phyloP scores from a whole-genome alignment of 2,888 invertebrate species.

The Drosophila stalkeri region DNA sequence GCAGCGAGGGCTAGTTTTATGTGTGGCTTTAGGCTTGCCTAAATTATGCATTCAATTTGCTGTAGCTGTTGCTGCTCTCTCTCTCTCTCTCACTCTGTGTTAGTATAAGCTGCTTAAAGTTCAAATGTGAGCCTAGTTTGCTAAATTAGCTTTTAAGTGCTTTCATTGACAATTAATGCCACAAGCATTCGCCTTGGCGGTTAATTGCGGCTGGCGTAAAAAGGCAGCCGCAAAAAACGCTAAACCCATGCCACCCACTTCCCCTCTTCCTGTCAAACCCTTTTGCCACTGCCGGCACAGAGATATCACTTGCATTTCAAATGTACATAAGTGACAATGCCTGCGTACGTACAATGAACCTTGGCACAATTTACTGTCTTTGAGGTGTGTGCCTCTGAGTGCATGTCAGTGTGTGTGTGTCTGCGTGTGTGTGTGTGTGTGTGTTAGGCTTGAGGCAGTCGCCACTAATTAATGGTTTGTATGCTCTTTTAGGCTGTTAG shows the following conservation, averaged over 20 bases:
- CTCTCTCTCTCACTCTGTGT: too few relatives aligned
- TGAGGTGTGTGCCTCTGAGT: constrained; percentile 16
- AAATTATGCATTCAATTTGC: constrained; percentile 53
- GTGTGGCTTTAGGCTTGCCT: constrained; percentile 27
- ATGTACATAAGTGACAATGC: constrained; percentile 51
- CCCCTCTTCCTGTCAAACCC: background rate
- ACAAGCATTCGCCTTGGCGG: constrained; percentile 62
- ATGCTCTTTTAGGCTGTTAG: constrained; percentile 32
- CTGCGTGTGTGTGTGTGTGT: background rate
- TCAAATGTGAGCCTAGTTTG: constrained; percentile 59
- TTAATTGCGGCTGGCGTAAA: constrained; percentile 64
- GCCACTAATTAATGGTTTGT: constrained; percentile 54
- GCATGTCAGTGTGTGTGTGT: background rate
- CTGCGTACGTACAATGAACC: constrained; percentile 68
- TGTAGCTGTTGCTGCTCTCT: background rate
- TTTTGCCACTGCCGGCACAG: background rate
- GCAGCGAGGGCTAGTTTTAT: constrained; percentile 26
- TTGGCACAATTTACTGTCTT: constrained; percentile 63
- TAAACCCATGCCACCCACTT: background rate
- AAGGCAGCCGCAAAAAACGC: constrained; percentile 41
- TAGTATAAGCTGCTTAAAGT: constrained; percentile 66
- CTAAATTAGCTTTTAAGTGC: constrained; percentile 75
- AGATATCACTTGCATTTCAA: constrained; percentile 52
- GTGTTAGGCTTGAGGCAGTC: constrained; percentile 22
- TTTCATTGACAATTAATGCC: constrained; percentile 76